Base-by-base conservation (phyloP, 2,888 invertebrate genomes). In the Antitype chi region DNA sequence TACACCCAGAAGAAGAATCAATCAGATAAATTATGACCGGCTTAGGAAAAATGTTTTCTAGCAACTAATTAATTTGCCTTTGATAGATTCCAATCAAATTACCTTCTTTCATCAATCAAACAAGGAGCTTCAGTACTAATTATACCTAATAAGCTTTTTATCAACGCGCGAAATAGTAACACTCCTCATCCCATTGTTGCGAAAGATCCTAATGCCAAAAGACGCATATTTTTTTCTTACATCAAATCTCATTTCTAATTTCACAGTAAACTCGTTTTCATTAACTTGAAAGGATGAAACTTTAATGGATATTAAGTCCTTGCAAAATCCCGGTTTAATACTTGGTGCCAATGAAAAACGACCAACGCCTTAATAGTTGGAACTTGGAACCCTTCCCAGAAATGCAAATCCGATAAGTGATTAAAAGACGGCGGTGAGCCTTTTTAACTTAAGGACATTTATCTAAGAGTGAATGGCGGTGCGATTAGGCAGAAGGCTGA, bases 341-440 rank as follows among this genome's bases (percentile, higher is more conserved):
- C 62, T 80, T 32, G 52, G 71, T 76, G 80, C 81, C 74, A 87
- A 87, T 81, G 85, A 78, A 78, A 85, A 87, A 74, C 67, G 85
- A 78, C 69, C 23, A 59, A 67, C 53, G 59, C 64, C 0, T 76
- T 74, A 85, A 81, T 85, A 87, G 85, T 73, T 84, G 75, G 71
- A 81, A 84, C 47, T 76, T 84, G 78, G 75, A 81, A 81, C 38
- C 64, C 70, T 76, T 74, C 72, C 72, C 70, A 76, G 63, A 72
- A 86, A 82, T 81, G 79, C 78, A 83, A 88, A 83, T 86, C 74
- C 79, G 69, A 81, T 88, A 84, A 86, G 76, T 78, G 76, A 85
- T 85, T 80, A 80, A 77, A 82, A 78, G 71, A 73, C 74, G 72
- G 72, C 69, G 59, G 66, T 62, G 84, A 80, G 75, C 80, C 71